Evolutionary conservation across 2,113 vertebrate species (phyloP), one percentile per base, ranked within the genome.

Genomic region (Elanoides forficatus): DNA sequence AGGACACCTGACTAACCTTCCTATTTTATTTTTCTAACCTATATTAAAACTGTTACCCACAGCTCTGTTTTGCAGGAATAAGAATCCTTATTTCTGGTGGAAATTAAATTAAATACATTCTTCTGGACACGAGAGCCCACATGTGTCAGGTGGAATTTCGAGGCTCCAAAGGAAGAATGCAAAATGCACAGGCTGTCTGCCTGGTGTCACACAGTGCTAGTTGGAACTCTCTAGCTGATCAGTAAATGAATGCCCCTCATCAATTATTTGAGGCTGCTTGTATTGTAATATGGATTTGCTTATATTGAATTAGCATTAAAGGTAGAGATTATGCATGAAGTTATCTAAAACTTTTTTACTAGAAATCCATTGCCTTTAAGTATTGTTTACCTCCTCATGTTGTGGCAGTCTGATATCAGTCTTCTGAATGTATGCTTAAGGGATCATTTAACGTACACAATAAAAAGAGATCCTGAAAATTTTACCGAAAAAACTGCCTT

Each of bases 401-500:
- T 78, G 34, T 58, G 59, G 63, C 67, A 58, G 43, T 96, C 94
- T 95, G 91, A 67, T 90, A 84, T 80, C 18, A 52, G 75, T 85
- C 79, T 93, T 59, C 60, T 87, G 72, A 82, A 47, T 83, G 63
- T 70, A 70, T 52, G 75, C 88, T 93, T 88, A 95, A 94, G 87
- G 60, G 48, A 42, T 94, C 88, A 86, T 92, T 97, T 95, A 81
- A 90, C 79, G 36, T 95, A 83, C 52, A 85, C 91, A 96, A 96
- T 40, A 81, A 8, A 21, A 66, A 83, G 62, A 75, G 42, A 84
- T 92, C 60, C 71, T 74, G 50, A 38, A 91, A 84, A 59, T 87
- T 93, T 72, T 75, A 21, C 45, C 4, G 5, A 38, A 60, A 79
- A 32, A 36, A 5, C 2, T 40, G 9, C n/a, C 92, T 88, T 83